These are phyloP conservation scores for Gymnosoma rotundatum DNA, from an alignment of 2,888 invertebrate species.

Conservation along the genomic window DNA sequence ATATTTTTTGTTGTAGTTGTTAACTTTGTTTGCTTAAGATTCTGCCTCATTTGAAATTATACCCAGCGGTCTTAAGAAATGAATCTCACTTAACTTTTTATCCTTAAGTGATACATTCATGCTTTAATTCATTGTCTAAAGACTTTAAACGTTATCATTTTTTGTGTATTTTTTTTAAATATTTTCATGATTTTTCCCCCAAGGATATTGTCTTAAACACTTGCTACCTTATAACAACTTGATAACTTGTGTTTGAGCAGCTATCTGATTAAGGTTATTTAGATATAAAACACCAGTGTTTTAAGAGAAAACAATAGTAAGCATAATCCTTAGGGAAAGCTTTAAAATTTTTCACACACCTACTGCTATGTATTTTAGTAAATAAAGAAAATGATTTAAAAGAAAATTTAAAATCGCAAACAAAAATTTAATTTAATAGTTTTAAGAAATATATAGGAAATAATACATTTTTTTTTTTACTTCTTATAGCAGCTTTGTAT, in stretches of 20 bases:
- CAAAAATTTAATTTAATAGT: no score
- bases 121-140: constrained; percentile 41
- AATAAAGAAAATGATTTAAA: no score
- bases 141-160: constrained; percentile 27
- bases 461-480: no score
- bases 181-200: constrained; percentile 23
- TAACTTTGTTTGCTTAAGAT: constrained; percentile 37
- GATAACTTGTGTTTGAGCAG: constrained; percentile 49
- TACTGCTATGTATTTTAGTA: no score
- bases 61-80: constrained; percentile 61
- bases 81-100: constrained; percentile 64
- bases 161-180: not conserved
- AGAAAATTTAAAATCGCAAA: no score
- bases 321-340: constrained; percentile 19
- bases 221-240: constrained; percentile 48
- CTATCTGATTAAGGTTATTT: constrained; percentile 38
- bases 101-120: constrained; percentile 49
- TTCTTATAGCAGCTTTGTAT: no score
- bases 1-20: constrained; percentile 4
- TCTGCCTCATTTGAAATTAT: constrained; percentile 60
- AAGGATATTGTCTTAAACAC: constrained; percentile 55
- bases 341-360: not conserved
- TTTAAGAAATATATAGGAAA: no score
- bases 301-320: no score
- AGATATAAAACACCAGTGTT: not conserved